Conservation (phyloP, 2,797 vertebrate genomes). For the Odontamblyopus lacepedii region DNA sequence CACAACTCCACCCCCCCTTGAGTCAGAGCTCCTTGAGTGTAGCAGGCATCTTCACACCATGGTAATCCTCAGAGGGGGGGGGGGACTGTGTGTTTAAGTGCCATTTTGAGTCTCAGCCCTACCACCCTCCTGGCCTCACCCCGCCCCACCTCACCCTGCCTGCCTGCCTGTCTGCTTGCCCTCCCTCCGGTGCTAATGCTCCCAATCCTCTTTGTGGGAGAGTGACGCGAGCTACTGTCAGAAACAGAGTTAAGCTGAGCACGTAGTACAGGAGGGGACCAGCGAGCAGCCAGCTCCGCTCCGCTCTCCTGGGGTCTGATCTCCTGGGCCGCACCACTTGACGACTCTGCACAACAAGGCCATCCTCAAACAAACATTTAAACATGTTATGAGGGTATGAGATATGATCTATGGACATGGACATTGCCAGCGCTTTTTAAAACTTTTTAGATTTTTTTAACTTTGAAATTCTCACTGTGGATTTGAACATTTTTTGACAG, state of each 20-base stretch:
- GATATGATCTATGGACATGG: neutral
- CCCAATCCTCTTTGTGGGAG: conserved; percentile 86
- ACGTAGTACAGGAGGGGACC: conserved; percentile 53
- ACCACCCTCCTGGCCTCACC: conserved; percentile 47
- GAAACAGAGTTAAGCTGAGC: conserved; percentile 82
- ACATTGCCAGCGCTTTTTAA: conserved; percentile 2
- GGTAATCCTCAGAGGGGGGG: conserved; percentile 49
- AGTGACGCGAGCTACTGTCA: conserved; percentile 85
- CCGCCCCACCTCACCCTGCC: conserved; percentile 61
- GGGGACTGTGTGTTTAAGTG: conserved; percentile 49
- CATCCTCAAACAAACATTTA: neutral
- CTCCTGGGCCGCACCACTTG: conserved; percentile 27
- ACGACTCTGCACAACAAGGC: conserved; percentile 25
- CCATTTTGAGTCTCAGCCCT: conserved; percentile 44
- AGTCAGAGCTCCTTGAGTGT: conserved; percentile 12
- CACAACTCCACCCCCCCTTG: conserved; percentile 29
- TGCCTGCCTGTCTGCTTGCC: conserved; percentile 43
- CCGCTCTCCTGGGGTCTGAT: conserved; percentile 37
- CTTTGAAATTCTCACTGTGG: neutral
- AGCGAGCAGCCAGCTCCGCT: conserved; percentile 44
- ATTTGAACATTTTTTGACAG: neutral
- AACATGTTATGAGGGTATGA: conserved; percentile 32
- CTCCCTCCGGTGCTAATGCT: conserved; percentile 70
- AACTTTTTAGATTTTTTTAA: conserved; percentile 12
- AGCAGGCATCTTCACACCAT: conserved; percentile 31